These are phyloP conservation scores for Perognathus longimembris DNA, from an alignment of 2,113 vertebrate species.

Conservation along the genomic window DNA sequence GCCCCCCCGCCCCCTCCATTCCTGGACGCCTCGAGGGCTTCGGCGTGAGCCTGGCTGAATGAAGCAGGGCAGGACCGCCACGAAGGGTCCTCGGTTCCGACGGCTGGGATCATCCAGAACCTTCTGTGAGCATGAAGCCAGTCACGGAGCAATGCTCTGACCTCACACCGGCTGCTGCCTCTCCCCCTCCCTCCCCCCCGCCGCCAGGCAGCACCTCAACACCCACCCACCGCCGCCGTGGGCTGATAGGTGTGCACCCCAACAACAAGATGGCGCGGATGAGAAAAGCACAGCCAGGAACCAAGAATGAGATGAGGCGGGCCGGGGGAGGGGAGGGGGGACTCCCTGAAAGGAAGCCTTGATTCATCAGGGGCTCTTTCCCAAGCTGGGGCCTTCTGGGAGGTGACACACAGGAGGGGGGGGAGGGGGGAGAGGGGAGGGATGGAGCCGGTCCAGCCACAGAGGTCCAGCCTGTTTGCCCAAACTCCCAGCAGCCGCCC, in stretches of 20 bases:
- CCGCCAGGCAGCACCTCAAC: no score
- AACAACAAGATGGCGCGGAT: neutral
- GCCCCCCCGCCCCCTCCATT: no score
- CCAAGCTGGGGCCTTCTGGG: neutral
- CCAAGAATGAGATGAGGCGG: neutral
- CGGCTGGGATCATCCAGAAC: neutral
- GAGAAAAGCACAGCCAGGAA: neutral
- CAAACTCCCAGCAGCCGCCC: constrained; percentile 17
- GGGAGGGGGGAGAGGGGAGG: no score
- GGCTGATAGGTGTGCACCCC: neutral
- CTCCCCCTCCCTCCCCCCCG: no score
- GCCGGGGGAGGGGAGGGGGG: neutral
- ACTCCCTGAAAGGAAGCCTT: neutral
- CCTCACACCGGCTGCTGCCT: neutral
- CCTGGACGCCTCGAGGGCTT: no score
- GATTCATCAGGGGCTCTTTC: neutral
- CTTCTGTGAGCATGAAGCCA: neutral
- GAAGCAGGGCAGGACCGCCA: neutral
- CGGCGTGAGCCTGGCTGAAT: no score
- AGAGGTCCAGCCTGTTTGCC: neutral
- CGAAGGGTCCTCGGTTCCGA: no score
- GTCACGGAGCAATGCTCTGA: neutral
- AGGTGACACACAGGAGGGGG: no score
- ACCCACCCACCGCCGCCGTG: no score
- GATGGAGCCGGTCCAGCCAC: no score